A percentile compares a stretch with the other conserved stretches of the same genome.
phyloP scores from a whole-genome alignment of 2,888 invertebrate genomes.

The Ephialtes manifestator region DNA sequence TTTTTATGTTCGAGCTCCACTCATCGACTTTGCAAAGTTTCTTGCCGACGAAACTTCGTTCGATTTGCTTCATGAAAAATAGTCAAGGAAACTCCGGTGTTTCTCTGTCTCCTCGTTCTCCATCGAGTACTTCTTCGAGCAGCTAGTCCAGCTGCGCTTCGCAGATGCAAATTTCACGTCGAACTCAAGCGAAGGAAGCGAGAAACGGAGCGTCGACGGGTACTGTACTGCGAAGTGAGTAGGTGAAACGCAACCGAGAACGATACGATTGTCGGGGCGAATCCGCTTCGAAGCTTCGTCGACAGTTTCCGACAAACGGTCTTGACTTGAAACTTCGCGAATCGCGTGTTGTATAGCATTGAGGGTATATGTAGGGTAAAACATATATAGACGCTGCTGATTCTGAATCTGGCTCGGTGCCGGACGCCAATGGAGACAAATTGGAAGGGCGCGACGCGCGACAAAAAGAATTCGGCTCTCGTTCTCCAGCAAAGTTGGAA shows the following conservation, averaged over 20 bases:
- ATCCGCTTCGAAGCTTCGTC: constrained; percentile 43
- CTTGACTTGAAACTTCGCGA: constrained; percentile 48
- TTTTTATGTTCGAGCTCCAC: background rate
- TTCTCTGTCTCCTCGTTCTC: constrained; percentile 2
- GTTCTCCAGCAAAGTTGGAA: constrained; percentile 32
- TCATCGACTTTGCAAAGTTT: constrained; percentile 33
- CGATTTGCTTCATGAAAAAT: constrained; percentile 46
- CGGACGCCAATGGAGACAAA: constrained; percentile 51
- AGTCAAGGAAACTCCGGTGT: constrained; percentile 34
- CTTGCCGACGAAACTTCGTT: constrained; percentile 27
- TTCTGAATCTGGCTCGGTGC: constrained; percentile 41
- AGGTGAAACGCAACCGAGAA: constrained; percentile 21
- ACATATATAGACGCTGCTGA: background rate
- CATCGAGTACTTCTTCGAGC: constrained; percentile 8
- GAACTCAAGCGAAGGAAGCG: constrained; percentile 33
- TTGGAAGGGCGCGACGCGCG: constrained; percentile 10
- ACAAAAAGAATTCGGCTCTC: constrained; percentile 17
- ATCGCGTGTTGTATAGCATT: background rate
- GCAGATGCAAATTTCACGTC: constrained; percentile 62
- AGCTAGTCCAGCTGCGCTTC: constrained; percentile 51
- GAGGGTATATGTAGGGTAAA: background rate
- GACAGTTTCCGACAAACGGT: constrained; percentile 52
- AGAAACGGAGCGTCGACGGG: background rate
- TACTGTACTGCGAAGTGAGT: constrained; percentile 6
- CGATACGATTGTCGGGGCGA: constrained; percentile 11